These are phyloP conservation scores for Pongo pygmaeus DNA, from an alignment of 2,113 vertebrate genomes.

Conservation along the genomic window DNA sequence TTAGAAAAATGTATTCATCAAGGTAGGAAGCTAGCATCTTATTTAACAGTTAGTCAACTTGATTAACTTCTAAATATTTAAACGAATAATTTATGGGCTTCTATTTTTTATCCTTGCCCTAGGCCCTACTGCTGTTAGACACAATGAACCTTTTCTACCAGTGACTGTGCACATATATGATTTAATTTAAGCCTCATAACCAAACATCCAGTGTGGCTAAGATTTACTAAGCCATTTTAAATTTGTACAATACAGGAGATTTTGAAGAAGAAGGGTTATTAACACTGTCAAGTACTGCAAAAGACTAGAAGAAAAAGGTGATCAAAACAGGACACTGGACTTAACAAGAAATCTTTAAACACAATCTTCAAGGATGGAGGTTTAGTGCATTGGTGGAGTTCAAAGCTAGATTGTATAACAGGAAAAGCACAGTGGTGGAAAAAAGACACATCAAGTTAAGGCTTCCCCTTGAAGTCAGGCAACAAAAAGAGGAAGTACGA, in stretches of 20 bases:
- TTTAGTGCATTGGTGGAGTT: neutral
- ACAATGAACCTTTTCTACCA: neutral
- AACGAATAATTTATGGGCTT: neutral
- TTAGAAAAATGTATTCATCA: neutral
- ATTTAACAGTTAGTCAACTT: neutral
- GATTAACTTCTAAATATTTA: neutral
- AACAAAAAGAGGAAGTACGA: neutral
- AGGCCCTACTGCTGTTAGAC: neutral
- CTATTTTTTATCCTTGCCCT: neutral
- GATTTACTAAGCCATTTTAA: neutral
- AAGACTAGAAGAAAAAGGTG: neutral
- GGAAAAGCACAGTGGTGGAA: neutral
- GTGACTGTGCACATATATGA: neutral
- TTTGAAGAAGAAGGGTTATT: neutral
- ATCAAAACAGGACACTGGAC: neutral
- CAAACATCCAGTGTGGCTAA: neutral
- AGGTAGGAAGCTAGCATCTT: neutral
- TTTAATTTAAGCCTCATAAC: neutral
- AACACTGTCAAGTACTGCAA: neutral
- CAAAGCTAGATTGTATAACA: neutral
- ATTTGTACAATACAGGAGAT: neutral
- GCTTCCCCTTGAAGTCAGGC: neutral
- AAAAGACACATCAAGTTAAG: neutral
- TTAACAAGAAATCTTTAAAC: neutral
- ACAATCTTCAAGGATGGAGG: neutral